These are phyloP conservation scores for Daubentonia madagascariensis DNA, from an alignment of 2,113 vertebrate species.

Conservation along the genomic window DNA sequence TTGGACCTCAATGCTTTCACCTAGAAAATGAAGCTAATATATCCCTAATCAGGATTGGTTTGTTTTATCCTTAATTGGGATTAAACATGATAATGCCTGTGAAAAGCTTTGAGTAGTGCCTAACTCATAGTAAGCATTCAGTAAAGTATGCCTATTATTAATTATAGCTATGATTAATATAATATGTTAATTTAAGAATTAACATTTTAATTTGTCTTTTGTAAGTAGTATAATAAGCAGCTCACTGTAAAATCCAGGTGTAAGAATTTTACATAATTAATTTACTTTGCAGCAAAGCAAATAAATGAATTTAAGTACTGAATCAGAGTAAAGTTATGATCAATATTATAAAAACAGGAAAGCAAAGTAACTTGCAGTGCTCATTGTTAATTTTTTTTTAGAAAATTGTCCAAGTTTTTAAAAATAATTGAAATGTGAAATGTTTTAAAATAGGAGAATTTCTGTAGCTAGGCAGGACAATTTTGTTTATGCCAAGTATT, in stretches of 20 bases:
- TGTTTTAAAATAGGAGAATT: constrained; percentile 40
- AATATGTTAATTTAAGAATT: constrained; percentile 39
- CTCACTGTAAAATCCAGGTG: constrained; percentile 11
- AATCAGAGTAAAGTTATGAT: constrained; percentile 17
- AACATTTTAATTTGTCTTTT: constrained; percentile 36
- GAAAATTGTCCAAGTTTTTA: not conserved
- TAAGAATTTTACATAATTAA: constrained; percentile 17
- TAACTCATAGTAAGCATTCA: not conserved
- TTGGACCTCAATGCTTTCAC: not conserved
- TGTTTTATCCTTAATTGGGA: not conserved
- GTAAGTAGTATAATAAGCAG: not conserved
- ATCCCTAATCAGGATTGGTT: not conserved
- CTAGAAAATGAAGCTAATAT: not conserved
- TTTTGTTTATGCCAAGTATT: not conserved
- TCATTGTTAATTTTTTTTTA: not conserved
- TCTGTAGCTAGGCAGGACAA: not conserved
- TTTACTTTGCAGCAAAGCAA: constrained; percentile 25
- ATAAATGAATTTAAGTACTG: not conserved
- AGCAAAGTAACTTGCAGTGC: not conserved
- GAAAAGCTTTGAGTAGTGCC: not conserved
- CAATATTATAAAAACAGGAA: constrained; percentile 23
- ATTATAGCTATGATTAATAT: not conserved
- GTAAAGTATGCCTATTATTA: not conserved
- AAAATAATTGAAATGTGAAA: constrained; percentile 15
- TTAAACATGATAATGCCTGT: not conserved